Evolutionary conservation across 2,113 vertebrate species (phyloP), one percentile per base, ranked within the genome.

Genomic region (Gambusia affinis): DNA sequence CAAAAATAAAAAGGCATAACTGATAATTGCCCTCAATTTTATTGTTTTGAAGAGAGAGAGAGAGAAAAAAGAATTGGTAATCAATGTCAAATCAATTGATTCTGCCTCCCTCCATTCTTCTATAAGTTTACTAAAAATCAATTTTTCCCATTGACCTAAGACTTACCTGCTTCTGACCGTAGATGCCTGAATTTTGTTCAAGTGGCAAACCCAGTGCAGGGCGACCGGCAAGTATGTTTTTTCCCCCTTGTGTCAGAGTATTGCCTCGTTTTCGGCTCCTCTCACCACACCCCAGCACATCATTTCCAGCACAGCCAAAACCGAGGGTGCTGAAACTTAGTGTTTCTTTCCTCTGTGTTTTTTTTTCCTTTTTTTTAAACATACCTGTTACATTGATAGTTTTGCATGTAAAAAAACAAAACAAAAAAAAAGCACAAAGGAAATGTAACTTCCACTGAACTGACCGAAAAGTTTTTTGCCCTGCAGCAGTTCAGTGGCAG

Each of bases 101-200:
- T 81, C 75, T 88, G 60, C 78, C 72, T 84, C 79, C 85, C 84
- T 80, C 80, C 31, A 82, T 87, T 85, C 73, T 90, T 78, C 39
- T 73, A 70, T 81, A 75, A 78, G 79, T 85, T 85, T 87, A 78
- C 80, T 88, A 76, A 73, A 87, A 89, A 85, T 78, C 35, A 8
- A 65, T 78, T 81, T 83, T 86, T 86, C 84, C 71, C 78, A 85
- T 89, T 92, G 85, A 92, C 86, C 87, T 88, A 83, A 92, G 91
- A 90, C 91, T 91, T 92, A 72, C 88, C 86, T 88, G 80, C 91
- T 92, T 93, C 89, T 92, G 92, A 91, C 89, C 83, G 67, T 92
- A 92, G 89, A 91, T 91, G 88, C 91, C 88, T 93, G 87, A 89
- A 85, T 92, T 93, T 89, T 92, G 89, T 93, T 91, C 86, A 91